These are phyloP conservation scores for Diarsia mendica DNA, from an alignment of 2,888 invertebrate species.

Conservation along the genomic window DNA sequence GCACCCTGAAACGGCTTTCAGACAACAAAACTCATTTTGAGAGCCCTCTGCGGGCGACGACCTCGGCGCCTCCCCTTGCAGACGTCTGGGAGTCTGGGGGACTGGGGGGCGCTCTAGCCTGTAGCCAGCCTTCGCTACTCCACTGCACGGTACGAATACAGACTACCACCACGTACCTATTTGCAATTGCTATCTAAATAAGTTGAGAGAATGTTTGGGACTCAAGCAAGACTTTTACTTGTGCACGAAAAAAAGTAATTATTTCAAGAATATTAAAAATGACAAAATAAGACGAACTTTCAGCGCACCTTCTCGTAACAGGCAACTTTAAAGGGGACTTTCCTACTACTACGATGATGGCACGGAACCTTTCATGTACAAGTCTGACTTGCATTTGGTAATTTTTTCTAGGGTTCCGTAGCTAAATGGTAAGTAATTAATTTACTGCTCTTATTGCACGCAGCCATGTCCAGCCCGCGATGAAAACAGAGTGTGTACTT, in stretches of 20 bases:
- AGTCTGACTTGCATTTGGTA: no score
- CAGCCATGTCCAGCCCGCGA: no score
- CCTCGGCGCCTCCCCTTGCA: constrained; percentile 23
- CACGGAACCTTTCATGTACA: no score
- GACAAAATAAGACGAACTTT: neutral
- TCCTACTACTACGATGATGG: no score
- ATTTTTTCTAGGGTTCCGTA: no score
- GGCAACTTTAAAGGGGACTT: no score
- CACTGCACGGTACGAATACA: neutral
- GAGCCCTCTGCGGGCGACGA: constrained; percentile 34
- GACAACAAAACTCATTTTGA: constrained; percentile 28
- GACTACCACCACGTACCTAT: neutral
- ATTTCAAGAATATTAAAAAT: neutral
- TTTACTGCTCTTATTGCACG: no score
- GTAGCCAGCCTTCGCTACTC: neutral
- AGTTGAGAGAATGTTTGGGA: neutral
- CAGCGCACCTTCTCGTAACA: neutral
- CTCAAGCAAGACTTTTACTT: neutral
- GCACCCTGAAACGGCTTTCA: constrained; percentile 19
- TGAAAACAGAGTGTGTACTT: no score
- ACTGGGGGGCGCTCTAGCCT: neutral
- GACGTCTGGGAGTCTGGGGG: constrained; percentile 17
- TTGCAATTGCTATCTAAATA: neutral
- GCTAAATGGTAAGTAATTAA: no score
- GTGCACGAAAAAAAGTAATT: neutral